Conservation (phyloP, 2,888 invertebrate genomes). For the Cerastis leucographa region DNA sequence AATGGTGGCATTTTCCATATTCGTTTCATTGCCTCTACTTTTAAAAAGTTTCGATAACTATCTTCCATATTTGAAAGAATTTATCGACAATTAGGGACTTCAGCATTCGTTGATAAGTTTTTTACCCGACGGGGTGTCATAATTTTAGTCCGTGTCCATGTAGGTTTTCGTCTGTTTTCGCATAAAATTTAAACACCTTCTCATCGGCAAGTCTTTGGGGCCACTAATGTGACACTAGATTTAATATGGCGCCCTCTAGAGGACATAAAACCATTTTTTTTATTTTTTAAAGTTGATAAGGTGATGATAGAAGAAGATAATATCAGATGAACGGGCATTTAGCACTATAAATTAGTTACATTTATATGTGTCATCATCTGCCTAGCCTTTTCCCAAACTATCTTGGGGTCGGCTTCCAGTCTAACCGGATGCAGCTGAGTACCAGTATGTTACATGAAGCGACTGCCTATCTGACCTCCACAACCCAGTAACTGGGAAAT, state of each 20-base stretch:
- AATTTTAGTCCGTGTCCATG: background rate
- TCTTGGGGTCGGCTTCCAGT: too few species aligned
- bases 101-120: background rate
- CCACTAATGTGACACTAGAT: background rate
- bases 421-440: too few species aligned
- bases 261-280: too few species aligned
- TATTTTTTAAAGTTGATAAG: too few species aligned
- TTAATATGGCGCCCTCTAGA: background rate
- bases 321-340: too few species aligned
- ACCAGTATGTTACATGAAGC: too few species aligned
- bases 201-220: background rate
- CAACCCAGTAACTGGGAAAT: too few species aligned
- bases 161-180: background rate
- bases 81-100: background rate
- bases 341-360: too few species aligned
- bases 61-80: slow-evolving; percentile 5
- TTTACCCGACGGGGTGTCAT: background rate
- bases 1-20: slow-evolving; percentile 2
- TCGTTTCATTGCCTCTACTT: slow-evolving; percentile 2
- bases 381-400: too few species aligned
- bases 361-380: too few species aligned
- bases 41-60: background rate
- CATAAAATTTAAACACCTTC: background rate
- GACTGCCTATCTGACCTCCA: too few species aligned
- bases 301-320: too few species aligned